A percentile compares a stretch with the other conserved stretches of the same genome.
These are phyloP conservation scores for Tachysurus fulvidraco DNA, from an alignment of 2,113 vertebrate species.

Conservation along the genomic window DNA sequence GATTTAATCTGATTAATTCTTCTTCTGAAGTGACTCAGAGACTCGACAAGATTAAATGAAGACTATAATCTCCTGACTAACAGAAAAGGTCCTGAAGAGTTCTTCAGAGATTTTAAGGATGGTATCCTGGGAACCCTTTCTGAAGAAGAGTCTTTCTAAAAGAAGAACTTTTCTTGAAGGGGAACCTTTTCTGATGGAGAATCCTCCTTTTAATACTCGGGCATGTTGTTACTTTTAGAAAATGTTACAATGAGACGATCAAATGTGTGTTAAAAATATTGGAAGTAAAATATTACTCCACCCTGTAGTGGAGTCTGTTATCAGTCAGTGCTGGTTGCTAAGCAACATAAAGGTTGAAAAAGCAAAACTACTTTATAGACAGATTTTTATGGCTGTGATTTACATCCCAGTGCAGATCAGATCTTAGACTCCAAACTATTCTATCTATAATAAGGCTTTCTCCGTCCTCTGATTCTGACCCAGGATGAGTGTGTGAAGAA, in stretches of 20 bases:
- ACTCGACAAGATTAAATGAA: not conserved
- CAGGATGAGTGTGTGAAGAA: not conserved
- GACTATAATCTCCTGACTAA: not conserved
- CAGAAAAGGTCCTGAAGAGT: not conserved
- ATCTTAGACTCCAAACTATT: not conserved
- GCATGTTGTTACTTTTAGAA: not conserved
- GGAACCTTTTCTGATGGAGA: too few relatives aligned
- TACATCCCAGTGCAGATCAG: not conserved
- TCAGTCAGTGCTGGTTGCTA: not conserved
- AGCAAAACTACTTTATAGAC: not conserved
- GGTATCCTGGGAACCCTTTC: not conserved
- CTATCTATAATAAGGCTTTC: not conserved
- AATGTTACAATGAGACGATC: not conserved
- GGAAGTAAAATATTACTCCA: not conserved
- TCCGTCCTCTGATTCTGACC: too few relatives aligned
- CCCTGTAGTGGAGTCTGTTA: not conserved
- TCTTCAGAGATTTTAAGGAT: not conserved
- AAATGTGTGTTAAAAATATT: not conserved
- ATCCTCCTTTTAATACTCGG: too few relatives aligned
- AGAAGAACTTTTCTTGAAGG: too few relatives aligned
- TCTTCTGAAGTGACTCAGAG: not conserved
- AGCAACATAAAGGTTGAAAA: not conserved
- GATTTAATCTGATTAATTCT: not conserved
- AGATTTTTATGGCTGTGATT: not conserved
- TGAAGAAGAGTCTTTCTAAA: not conserved